phyloP scores from a whole-genome alignment of 2,113 vertebrate species.

The Sceloporus undulatus region DNA sequence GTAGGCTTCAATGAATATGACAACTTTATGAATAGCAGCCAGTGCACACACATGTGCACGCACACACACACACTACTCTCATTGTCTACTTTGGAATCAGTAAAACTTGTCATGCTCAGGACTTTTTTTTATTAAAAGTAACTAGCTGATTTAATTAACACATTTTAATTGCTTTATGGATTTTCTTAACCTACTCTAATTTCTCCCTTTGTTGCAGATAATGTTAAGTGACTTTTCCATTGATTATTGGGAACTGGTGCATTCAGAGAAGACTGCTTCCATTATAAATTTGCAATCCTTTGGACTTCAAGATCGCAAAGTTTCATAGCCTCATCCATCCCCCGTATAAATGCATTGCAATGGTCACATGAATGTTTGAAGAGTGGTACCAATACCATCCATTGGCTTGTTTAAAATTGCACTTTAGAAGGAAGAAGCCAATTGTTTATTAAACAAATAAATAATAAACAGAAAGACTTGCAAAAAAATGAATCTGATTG shows the following conservation, averaged over 20 bases:
- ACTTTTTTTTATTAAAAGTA: conserved; percentile 44
- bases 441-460: conserved; percentile 9
- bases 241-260: conserved; percentile 64
- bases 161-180: conserved; percentile 61
- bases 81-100: conserved; percentile 47
- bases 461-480: conserved; percentile 30
- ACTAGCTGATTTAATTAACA: conserved; percentile 44
- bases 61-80: conserved; percentile 11
- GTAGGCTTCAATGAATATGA: not conserved
- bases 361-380: conserved; percentile 93
- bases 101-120: conserved; percentile 41
- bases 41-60: too few species aligned
- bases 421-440: conserved; percentile 66
- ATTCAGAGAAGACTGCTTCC: conserved; percentile 57
- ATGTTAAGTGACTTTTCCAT: conserved; percentile 67
- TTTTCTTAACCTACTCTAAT: conserved; percentile 60
- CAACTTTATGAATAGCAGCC: too few species aligned
- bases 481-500: conserved; percentile 88
- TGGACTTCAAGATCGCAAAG: conserved; percentile 45
- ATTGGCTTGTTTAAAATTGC: conserved; percentile 54
- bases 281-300: conserved; percentile 40
- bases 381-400: conserved; percentile 63
- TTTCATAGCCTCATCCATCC: conserved; percentile 43
- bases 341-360: conserved; percentile 85
- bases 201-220: conserved; percentile 75